These are phyloP conservation scores for Hippopotamyrus pictus DNA, from an alignment of 2,797 vertebrate genomes.

Conservation along the genomic window DNA sequence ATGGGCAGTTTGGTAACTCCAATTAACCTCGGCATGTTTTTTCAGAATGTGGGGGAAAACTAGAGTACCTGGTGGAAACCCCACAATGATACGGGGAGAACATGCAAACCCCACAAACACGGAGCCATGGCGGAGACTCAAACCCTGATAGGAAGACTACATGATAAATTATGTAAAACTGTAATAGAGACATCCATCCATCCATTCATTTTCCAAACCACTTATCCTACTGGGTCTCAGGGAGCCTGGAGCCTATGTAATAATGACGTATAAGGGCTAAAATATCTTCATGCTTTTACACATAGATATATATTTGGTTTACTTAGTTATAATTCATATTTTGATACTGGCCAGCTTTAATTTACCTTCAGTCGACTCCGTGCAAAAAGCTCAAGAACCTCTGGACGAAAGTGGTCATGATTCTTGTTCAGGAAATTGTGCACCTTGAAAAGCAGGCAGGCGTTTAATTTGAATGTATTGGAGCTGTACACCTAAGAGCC, in stretches of 20 bases:
- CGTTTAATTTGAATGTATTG: not conserved
- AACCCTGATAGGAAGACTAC: not conserved
- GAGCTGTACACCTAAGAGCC: not conserved
- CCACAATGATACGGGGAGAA: not conserved
- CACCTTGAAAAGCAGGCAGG: constrained; percentile 58
- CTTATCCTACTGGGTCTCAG: no score
- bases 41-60: not conserved
- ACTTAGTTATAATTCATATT: not conserved
- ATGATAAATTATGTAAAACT: not conserved
- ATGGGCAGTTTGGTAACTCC: not conserved
- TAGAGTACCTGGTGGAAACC: not conserved
- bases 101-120: not conserved
- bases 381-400: constrained; percentile 76
- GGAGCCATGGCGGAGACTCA: not conserved
- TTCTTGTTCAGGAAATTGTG: constrained; percentile 88
- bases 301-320: not conserved
- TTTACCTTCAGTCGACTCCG: constrained; percentile 75
- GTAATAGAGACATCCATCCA: not conserved
- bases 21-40: not conserved
- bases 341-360: not conserved
- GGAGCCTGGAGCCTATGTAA: not conserved
- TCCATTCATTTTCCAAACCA: no score
- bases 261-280: not conserved
- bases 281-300: not conserved
- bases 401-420: constrained; percentile 68